Conservation (phyloP, 2,113 vertebrate genomes). For the Apistogramma diplotaenia region DNA sequence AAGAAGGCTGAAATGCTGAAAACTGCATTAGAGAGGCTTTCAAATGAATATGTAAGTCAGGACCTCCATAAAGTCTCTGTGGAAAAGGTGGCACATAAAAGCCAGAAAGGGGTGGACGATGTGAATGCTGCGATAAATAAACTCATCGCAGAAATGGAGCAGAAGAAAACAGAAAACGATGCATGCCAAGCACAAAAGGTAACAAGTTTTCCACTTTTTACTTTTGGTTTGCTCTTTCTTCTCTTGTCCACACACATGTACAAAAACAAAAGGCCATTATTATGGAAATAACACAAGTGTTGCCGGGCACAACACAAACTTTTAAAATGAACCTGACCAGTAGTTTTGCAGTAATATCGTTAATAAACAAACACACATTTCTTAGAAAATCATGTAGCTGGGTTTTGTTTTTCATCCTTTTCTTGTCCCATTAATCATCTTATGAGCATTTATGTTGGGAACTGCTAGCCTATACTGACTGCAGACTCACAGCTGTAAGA, state of each 20-base stretch:
- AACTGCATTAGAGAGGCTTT: accelerated
- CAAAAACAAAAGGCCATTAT: neutral
- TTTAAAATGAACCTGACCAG: too few relatives aligned
- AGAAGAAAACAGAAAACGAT: neutral
- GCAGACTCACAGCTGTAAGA: too few relatives aligned
- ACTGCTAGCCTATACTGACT: too few relatives aligned
- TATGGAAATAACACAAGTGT: neutral
- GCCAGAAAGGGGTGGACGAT: accelerated
- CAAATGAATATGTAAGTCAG: accelerated
- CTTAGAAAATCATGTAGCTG: neutral
- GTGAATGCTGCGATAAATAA: accelerated
- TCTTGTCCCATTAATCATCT: neutral
- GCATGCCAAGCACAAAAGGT: conserved; percentile 30
- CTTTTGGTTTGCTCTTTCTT: too few relatives aligned
- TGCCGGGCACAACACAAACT: too few relatives aligned
- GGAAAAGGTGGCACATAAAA: accelerated
- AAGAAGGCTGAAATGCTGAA: accelerated
- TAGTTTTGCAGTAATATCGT: too few relatives aligned
- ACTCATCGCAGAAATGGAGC: accelerated
- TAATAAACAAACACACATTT: too few relatives aligned
- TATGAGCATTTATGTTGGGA: neutral
- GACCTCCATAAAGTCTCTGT: accelerated
- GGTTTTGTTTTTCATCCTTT: neutral
- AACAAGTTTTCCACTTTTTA: neutral
- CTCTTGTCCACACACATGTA: too few relatives aligned